Conservation (phyloP, 2,888 invertebrate genomes). For the Tiliacea citrago region DNA sequence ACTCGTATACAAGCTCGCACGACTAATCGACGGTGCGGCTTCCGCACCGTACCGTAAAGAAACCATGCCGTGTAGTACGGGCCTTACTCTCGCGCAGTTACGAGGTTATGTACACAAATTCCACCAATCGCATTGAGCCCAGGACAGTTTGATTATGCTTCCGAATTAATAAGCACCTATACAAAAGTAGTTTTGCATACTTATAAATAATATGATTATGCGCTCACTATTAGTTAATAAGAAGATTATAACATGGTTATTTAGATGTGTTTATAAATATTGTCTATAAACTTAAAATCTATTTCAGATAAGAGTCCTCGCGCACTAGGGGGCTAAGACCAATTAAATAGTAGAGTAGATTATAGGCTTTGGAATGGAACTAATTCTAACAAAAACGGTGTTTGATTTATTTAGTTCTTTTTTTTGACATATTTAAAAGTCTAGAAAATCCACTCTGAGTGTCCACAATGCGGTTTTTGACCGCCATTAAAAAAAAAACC, state of each 20-base stretch:
- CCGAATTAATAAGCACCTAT: constrained; percentile 9
- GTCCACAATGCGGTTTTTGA: not conserved
- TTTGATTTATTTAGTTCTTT: not conserved
- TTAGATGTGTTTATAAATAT: constrained; percentile 27
- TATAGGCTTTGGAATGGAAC: not conserved
- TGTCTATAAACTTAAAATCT: not conserved
- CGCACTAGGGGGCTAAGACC: not conserved
- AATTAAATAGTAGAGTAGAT: not conserved
- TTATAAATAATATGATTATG: constrained; percentile 7
- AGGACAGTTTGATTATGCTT: not conserved
- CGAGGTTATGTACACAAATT: not conserved
- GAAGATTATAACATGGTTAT: not conserved
- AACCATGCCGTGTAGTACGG: too few relatives aligned
- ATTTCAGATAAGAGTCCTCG: not conserved
- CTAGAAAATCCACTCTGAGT: not conserved
- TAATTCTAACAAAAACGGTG: not conserved
- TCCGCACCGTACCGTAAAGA: too few relatives aligned
- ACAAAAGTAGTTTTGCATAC: not conserved
- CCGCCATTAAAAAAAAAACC: not conserved
- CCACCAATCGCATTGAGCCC: constrained; percentile 37
- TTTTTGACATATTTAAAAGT: not conserved
- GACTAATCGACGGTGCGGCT: too few relatives aligned
- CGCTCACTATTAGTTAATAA: not conserved
- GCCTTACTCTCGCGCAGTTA: not conserved
- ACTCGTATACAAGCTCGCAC: too few relatives aligned